Percentiles rank a stretch among this genome's conserved stretches.
Conservation (phyloP, 2,888 invertebrate genomes). For the Apocheima hispidaria region DNA sequence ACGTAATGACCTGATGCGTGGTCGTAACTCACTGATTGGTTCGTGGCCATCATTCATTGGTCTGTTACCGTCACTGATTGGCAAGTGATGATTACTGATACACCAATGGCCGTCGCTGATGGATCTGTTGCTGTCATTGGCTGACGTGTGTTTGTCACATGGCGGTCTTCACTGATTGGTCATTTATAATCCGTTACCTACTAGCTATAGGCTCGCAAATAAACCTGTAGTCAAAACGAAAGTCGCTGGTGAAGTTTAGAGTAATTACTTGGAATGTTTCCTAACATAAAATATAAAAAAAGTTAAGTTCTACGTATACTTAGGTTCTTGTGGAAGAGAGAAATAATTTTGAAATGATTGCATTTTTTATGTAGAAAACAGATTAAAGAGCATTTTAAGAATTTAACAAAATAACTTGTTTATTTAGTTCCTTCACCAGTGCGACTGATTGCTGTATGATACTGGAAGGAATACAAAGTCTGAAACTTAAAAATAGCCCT, state of each 20-base stretch:
- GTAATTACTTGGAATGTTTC: slow-evolving; percentile 3
- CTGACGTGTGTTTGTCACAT: background rate
- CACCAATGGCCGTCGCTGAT: background rate
- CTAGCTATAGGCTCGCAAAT: slow-evolving; percentile 1
- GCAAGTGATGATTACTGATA: background rate
- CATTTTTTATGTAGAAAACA: slow-evolving; percentile 16
- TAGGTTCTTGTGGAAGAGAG: slow-evolving; percentile 9
- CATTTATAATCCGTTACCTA: background rate
- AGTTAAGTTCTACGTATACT: slow-evolving; percentile 12
- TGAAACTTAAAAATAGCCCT: background rate
- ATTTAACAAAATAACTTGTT: background rate
- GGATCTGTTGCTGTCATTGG: background rate
- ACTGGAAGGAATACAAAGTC: background rate
- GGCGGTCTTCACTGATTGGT: background rate
- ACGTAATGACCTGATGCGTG: background rate
- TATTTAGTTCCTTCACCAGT: slow-evolving; percentile 15
- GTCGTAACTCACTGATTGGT: background rate
- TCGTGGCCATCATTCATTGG: background rate
- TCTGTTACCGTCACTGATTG: background rate
- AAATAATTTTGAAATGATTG: slow-evolving; percentile 13
- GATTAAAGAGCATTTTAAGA: slow-evolving; percentile 10
- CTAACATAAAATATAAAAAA: background rate
- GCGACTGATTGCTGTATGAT: slow-evolving; percentile 3
- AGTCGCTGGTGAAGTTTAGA: slow-evolving; percentile 10
- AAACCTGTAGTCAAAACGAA: slow-evolving; percentile 7